phyloP scores from a whole-genome alignment of 1,140 invertebrate species.

The Chironomus tepperi region DNA sequence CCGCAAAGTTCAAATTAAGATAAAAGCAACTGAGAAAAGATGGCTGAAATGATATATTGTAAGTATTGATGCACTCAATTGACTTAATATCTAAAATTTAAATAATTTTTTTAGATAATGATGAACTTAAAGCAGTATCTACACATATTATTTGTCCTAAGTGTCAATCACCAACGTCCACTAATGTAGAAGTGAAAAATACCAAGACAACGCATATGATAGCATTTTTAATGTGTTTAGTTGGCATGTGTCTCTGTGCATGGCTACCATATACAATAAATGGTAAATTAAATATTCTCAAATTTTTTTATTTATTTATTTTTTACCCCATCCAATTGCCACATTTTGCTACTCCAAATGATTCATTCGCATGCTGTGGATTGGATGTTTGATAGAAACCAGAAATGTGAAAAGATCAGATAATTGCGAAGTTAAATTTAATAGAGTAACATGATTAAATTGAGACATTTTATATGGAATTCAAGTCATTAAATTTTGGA shows the following conservation, averaged over 20 bases:
- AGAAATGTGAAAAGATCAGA: no score
- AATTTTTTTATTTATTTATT: not conserved
- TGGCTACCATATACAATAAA: not conserved
- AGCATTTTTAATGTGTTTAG: not conserved
- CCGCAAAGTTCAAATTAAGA: not conserved
- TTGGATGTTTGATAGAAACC: no score
- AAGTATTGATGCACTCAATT: not conserved
- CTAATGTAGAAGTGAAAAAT: slow-evolving; percentile 17
- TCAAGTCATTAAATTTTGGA: no score
- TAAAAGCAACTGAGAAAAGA: not conserved
- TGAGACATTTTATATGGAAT: no score
- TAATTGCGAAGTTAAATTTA: no score
- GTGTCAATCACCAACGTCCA: not conserved
- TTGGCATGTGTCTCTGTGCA: slow-evolving; percentile 2
- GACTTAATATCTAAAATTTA: not conserved
- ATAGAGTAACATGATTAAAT: not conserved
- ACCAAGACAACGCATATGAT: not conserved
- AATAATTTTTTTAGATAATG: not conserved
- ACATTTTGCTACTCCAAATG: no score
- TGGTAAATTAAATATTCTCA: not conserved
- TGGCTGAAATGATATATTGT: slow-evolving; percentile 20
- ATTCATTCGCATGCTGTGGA: no score
- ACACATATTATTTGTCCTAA: slow-evolving; percentile 12
- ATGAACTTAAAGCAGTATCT: not conserved
- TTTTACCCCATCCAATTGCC: no score